These are phyloP conservation scores for Tenthredo amoena DNA, from an alignment of 2,888 invertebrate genomes.

Conservation along the genomic window DNA sequence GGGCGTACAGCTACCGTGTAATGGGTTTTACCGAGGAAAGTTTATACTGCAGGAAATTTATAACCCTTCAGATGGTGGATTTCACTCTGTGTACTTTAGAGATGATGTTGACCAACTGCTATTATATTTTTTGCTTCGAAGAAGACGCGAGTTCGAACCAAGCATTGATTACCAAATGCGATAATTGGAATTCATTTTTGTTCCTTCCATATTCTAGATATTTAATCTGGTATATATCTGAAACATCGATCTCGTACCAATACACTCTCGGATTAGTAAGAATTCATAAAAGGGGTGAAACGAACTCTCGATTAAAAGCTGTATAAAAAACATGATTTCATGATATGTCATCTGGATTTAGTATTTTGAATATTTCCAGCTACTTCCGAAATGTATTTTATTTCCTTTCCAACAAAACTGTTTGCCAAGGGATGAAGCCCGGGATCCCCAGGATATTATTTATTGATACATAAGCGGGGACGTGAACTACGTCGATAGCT, in stretches of 20 bases:
- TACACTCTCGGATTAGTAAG: too few species aligned
- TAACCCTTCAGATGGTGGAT: constrained; percentile 63
- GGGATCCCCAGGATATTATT: constrained; percentile 54
- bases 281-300: background rate
- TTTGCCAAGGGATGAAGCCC: constrained; percentile 37
- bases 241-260: background rate
- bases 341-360: background rate
- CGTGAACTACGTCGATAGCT: constrained; percentile 49
- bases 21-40: constrained; percentile 54
- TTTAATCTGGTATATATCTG: background rate
- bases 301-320: too few species aligned
- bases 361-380: background rate
- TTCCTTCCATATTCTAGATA: too few species aligned
- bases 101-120: constrained; percentile 71
- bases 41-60: constrained; percentile 62
- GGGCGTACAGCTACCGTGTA: constrained; percentile 64
- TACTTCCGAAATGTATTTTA: background rate
- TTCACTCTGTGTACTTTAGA: constrained; percentile 70
- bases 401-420: constrained; percentile 39
- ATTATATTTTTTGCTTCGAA: background rate
- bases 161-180: background rate
- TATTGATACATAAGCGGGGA: constrained; percentile 45
- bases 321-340: background rate
- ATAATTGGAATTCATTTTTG: too few species aligned
- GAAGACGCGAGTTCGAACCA: background rate